Conservation (phyloP, 53 echinoderm and acorn worm genomes). For the Paracentrotus lividus region DNA sequence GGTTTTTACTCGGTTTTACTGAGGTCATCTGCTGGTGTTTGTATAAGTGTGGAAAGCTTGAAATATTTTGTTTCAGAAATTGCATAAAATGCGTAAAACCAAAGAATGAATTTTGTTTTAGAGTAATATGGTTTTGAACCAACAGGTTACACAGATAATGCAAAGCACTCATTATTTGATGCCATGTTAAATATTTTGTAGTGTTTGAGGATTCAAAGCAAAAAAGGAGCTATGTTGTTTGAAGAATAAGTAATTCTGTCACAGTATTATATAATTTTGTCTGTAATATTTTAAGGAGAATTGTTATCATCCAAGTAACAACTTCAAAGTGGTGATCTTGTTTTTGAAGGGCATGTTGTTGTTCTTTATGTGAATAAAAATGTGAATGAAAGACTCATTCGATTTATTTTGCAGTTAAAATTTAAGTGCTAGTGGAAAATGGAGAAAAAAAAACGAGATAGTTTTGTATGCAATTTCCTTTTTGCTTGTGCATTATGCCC, state of each 20-base stretch:
- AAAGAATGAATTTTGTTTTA: too few relatives aligned
- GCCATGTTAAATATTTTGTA: not conserved
- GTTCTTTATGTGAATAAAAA: too few relatives aligned
- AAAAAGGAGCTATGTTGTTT: not conserved
- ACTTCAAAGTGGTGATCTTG: not conserved
- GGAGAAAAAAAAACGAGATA: not conserved
- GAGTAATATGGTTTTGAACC: too few relatives aligned
- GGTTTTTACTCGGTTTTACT: too few relatives aligned
- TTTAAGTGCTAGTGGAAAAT: not conserved
- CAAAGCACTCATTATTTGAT: not conserved
- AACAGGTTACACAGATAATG: too few relatives aligned
- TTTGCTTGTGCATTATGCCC: not conserved
- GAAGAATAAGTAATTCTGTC: not conserved
- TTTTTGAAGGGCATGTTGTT: too few relatives aligned
- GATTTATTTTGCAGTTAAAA: not conserved
- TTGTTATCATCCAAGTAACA: not conserved
- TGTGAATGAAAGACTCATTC: not conserved
- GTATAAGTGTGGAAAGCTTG: too few relatives aligned
- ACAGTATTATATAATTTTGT: not conserved
- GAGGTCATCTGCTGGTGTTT: too few relatives aligned
- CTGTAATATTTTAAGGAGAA: not conserved
- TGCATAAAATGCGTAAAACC: too few relatives aligned
- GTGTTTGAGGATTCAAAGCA: not conserved
- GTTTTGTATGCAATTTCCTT: not conserved
- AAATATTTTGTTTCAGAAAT: too few relatives aligned